phyloP scores from a whole-genome alignment of 1,140 invertebrate genomes.

The Aricia agestis region DNA sequence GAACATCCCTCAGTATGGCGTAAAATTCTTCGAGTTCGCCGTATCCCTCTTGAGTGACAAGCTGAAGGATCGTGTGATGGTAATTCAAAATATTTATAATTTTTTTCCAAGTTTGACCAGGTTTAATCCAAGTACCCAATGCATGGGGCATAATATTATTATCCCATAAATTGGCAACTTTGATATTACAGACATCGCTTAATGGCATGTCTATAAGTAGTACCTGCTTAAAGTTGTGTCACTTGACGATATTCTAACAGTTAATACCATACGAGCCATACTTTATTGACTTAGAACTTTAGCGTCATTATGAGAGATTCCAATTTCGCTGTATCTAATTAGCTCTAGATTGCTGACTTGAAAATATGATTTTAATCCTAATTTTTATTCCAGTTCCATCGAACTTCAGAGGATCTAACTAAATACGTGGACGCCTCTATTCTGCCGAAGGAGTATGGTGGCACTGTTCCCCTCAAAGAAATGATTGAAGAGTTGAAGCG shows the following conservation, averaged over 20 bases:
- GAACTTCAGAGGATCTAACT: slow-evolving; percentile 81
- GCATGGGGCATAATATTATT: too few species aligned
- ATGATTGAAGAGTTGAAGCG: slow-evolving; percentile 88
- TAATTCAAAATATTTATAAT: slow-evolving; percentile 65
- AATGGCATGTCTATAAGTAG: too few species aligned
- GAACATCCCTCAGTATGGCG: slow-evolving; percentile 86
- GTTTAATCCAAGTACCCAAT: too few species aligned
- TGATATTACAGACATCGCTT: too few species aligned
- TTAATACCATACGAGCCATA: too few species aligned
- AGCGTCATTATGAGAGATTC: too few species aligned
- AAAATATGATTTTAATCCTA: not conserved
- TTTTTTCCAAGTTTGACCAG: too few species aligned
- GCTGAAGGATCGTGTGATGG: slow-evolving; percentile 84
- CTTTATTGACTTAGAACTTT: too few species aligned
- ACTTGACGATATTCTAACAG: too few species aligned
- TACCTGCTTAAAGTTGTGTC: too few species aligned
- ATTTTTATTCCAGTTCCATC: slow-evolving; percentile 80
- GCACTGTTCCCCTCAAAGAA: slow-evolving; percentile 83
- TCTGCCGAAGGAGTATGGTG: slow-evolving; percentile 91
- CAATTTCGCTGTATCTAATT: too few species aligned
- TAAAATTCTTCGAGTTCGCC: slow-evolving; percentile 86
- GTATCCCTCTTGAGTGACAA: slow-evolving; percentile 88
- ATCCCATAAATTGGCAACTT: too few species aligned
- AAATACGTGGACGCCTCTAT: slow-evolving; percentile 83
- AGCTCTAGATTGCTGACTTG: not conserved